Evolutionary conservation across 2,113 vertebrate species (phyloP), one percentile per base, ranked within the genome.

Genomic region (Columba janthina): DNA sequence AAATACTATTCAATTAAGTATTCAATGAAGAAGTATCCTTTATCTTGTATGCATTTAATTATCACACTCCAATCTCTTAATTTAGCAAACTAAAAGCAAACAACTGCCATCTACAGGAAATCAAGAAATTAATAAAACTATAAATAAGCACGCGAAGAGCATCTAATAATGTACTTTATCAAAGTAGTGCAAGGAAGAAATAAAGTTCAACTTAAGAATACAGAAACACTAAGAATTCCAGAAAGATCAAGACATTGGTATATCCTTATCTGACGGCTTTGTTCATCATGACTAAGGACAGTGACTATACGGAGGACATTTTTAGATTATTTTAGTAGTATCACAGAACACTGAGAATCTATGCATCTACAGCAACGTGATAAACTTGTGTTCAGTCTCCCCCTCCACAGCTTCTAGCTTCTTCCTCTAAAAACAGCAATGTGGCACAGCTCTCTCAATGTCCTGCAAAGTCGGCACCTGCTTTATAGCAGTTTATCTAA

Each of bases 401-500:
- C 17, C 20, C 9, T 79, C 42, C 48, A 67, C 0, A 75, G 34
- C 13, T 89, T 80, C 40, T 12, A 38, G 16, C 19, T 53, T 82
- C 60, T 34, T 83, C 26, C 31, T 66, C 64, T 62, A 48, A 60
- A 81, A 84, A 11, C 29, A 74, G 36, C 34, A 78, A 29, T 12
- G 20, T 57, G 25, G 53, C 57, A 53, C 6, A 65, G 57, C 28
- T 62, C 26, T 71, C 65, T 83, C 11, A 21, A 65, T 90, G 38
- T 20, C 66, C 79, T 75, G 79, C 78, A 93, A 82, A 71, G 74
- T 69, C 1, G 0, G 44, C 46, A 90, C n/a, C 71, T 88, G 58
- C 70, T 61, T 91, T 51, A 44, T 2, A 85, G 38, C 56, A 75
- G 9, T 56, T 83, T 89, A 95, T 72, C 74, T 69, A 44, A 94